Percentiles rank a stretch among this genome's conserved stretches.
Conservation (phyloP, 2,797 vertebrate genomes). For the Gadopsis marmoratus region DNA sequence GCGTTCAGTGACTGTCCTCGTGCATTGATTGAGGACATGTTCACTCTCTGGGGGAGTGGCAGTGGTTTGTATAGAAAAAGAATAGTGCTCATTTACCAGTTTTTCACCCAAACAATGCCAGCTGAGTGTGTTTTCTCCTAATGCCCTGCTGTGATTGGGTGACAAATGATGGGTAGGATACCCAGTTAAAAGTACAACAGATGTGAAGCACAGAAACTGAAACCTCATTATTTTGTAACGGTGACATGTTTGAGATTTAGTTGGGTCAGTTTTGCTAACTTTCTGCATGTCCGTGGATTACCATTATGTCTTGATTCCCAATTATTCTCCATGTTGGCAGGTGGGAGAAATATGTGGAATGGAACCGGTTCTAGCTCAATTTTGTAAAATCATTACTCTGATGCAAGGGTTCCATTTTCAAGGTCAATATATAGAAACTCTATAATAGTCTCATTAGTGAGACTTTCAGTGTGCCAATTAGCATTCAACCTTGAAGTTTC, state of each 20-base stretch:
- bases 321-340: constrained; percentile 63
- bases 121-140: constrained; percentile 44
- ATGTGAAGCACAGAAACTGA: constrained; percentile 34
- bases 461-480: constrained; percentile 85
- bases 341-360: constrained; percentile 38
- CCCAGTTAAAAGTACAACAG: constrained; percentile 43
- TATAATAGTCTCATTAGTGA: constrained; percentile 75
- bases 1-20: constrained; percentile 41
- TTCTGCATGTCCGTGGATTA: constrained; percentile 43
- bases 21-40: constrained; percentile 47
- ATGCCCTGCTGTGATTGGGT: constrained; percentile 32
- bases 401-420: constrained; percentile 45
- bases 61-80: constrained; percentile 56
- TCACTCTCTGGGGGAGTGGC: constrained; percentile 46
- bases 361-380: constrained; percentile 29
- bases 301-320: constrained; percentile 50
- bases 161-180: constrained; percentile 53
- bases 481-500: constrained; percentile 83
- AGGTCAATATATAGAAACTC: constrained; percentile 52
- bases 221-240: constrained; percentile 57
- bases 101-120: constrained; percentile 49
- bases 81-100: constrained; percentile 57
- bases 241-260: constrained; percentile 53
- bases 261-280: constrained; percentile 44
- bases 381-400: constrained; percentile 45